These are phyloP conservation scores for Zonitis immaculata DNA, from an alignment of 2,888 invertebrate genomes.

Conservation along the genomic window DNA sequence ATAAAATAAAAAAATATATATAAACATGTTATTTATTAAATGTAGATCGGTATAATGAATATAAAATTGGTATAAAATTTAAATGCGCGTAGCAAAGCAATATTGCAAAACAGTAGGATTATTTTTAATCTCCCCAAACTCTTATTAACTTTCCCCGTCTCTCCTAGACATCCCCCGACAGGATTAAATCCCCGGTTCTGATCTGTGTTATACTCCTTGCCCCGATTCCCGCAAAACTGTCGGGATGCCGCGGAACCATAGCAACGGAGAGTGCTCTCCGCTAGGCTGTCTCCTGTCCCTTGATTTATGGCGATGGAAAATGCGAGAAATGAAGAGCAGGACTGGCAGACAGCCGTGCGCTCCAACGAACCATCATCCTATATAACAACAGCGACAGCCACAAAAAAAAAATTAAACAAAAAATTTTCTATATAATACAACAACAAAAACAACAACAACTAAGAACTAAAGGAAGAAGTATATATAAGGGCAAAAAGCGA, in stretches of 20 bases:
- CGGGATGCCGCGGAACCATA: constrained; percentile 52
- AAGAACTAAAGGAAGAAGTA: constrained; percentile 7
- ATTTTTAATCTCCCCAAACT: constrained; percentile 51
- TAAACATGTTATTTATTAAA: constrained; percentile 1
- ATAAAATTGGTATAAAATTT: constrained; percentile 4
- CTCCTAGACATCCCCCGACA: constrained; percentile 46
- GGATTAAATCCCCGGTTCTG: constrained; percentile 50
- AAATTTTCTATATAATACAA: not conserved
- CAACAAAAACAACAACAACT: not conserved
- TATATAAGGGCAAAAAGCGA: no score
- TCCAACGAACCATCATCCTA: constrained; percentile 29
- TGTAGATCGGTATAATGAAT: constrained; percentile 2
- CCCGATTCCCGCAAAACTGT: constrained; percentile 40
- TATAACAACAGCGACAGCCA: not conserved
- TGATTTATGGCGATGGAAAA: constrained; percentile 53
- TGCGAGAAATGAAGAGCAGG: constrained; percentile 53
- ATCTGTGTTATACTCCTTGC: constrained; percentile 36
- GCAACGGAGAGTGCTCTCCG: constrained; percentile 50
- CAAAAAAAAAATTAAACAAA: constrained; percentile 26
- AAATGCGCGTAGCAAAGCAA: constrained; percentile 30
- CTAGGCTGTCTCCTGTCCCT: constrained; percentile 52
- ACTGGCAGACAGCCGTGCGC: constrained; percentile 43
- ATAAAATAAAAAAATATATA: not conserved
- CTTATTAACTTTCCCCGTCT: constrained; percentile 50
- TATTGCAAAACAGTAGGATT: constrained; percentile 51